Evolutionary conservation across 2,113 vertebrate genomes (phyloP), one percentile per base, ranked within the genome.

Genomic region (Lonchura striata): DNA sequence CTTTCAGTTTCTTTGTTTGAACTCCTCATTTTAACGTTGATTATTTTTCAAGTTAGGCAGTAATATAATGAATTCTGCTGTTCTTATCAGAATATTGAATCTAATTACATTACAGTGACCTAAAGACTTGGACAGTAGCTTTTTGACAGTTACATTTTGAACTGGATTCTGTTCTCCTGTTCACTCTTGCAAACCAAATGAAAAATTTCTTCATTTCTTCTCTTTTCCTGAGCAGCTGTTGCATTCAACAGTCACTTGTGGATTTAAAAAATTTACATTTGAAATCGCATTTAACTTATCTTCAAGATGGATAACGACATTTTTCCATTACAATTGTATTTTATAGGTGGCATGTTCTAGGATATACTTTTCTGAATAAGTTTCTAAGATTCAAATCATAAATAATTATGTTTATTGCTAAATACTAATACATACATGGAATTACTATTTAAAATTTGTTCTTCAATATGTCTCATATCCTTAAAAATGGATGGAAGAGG

Each of bases 101-200:
- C 39, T 82, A 94, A 91, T 87, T 92, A 86, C 44, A 86, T 82
- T 91, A 92, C 5, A 70, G 61, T 52, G 61, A 87, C 74, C 41
- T 53, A 61, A 79, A 71, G 66, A 82, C 27, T 14, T 56, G 28
- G 11, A 91, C 14, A 78, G 22, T 17, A 65, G 72, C 50, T 74
- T 82, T 94, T 54, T 42, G 37, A 78, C 44, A 79, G 7, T 19
- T 57, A 49, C 57, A 53, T 87, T 94, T 63, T 94, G 56, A 87
- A 87, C 37, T 53, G 20, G 13, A 71, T 79, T 17, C 27, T 59
- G 4, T 27, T 13, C 31, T 79, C 19, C 27, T 59, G 4, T 27
- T 13, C 31, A 39, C 9, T 60, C 19, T 54, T 35, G 49, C 24
- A 88, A 69, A 82, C 17, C 23, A 75, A 31, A 30, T 81, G 2